Conservation (phyloP, 1,140 invertebrate genomes). For the Thalassaphorura encarpata region DNA sequence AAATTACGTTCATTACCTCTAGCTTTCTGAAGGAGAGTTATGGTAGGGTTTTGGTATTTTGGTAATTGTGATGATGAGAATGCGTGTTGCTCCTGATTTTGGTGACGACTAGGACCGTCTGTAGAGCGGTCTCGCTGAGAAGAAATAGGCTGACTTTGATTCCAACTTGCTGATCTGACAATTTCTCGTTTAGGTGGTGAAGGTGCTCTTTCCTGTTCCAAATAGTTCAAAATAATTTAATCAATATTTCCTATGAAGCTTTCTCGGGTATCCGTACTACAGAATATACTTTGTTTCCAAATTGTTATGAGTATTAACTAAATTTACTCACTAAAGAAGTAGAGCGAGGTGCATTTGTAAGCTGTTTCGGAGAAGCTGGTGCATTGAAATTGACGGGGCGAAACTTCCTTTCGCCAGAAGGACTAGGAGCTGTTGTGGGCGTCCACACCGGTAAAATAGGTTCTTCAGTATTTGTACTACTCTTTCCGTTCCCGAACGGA, state of each 20-base stretch:
- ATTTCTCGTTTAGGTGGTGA: not conserved
- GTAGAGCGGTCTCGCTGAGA: not conserved
- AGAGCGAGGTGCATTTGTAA: not conserved
- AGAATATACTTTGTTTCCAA: not conserved
- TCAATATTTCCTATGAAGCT: not conserved
- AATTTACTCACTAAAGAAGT: not conserved
- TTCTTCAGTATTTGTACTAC: not conserved
- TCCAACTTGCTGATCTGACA: too few species aligned
- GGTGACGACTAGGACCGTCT: slow-evolving; percentile 6
- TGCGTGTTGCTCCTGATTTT: too few species aligned
- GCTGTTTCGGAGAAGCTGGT: slow-evolving; percentile 15
- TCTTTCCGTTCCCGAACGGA: not conserved
- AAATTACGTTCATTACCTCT: too few species aligned
- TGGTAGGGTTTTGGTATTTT: slow-evolving; percentile 72
- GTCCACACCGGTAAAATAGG: slow-evolving; percentile 55
- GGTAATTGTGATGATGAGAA: slow-evolving; percentile 46
- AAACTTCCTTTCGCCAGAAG: slow-evolving; percentile 49
- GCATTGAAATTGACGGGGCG: slow-evolving; percentile 61
- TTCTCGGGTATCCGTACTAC: not conserved
- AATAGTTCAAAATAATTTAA: not conserved
- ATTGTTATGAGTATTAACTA: too few species aligned
- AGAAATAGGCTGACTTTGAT: too few species aligned
- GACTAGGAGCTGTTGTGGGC: slow-evolving; percentile 47
- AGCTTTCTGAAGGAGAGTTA: slow-evolving; percentile 76
- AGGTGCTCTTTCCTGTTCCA: not conserved